Conservation (phyloP, 2,113 vertebrate genomes). For the Nesoenas mayeri region DNA sequence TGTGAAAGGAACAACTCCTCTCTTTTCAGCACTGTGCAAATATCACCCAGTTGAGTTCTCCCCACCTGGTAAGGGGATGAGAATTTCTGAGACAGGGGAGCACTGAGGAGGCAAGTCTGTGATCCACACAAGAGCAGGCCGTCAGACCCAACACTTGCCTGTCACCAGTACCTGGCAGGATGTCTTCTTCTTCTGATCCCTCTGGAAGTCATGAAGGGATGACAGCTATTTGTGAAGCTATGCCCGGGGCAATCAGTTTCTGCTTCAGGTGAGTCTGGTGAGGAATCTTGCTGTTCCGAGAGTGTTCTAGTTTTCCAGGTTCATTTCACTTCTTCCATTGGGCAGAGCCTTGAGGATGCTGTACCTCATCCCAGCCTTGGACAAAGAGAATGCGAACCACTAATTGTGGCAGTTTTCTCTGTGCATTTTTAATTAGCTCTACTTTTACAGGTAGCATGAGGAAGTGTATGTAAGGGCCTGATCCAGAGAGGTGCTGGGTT, state of each 20-base stretch:
- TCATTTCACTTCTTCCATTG: not conserved
- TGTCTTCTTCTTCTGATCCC: not conserved
- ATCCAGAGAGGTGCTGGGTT: not conserved
- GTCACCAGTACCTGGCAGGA: not conserved
- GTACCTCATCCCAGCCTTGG: not conserved
- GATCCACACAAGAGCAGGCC: not conserved
- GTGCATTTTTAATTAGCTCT: not conserved
- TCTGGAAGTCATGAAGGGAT: not conserved
- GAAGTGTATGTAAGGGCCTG: not conserved
- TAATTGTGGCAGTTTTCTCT: not conserved
- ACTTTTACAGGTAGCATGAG: not conserved
- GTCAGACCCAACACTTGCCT: not conserved
- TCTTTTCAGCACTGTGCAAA: not conserved
- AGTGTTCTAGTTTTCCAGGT: not conserved
- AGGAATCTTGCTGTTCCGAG: not conserved
- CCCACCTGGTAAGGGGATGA: accelerated
- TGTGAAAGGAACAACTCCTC: not conserved
- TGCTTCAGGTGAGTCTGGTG: not conserved
- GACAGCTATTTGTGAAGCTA: not conserved
- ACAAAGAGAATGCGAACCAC: not conserved
- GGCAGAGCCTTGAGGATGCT: not conserved
- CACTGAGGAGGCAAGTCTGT: not conserved
- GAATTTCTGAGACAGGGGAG: not conserved
- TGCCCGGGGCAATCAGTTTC: not conserved
- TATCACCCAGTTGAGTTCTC: not conserved